Base-by-base conservation (phyloP, 2,113 vertebrate genomes). In the Paramormyrops kingsleyae region DNA sequence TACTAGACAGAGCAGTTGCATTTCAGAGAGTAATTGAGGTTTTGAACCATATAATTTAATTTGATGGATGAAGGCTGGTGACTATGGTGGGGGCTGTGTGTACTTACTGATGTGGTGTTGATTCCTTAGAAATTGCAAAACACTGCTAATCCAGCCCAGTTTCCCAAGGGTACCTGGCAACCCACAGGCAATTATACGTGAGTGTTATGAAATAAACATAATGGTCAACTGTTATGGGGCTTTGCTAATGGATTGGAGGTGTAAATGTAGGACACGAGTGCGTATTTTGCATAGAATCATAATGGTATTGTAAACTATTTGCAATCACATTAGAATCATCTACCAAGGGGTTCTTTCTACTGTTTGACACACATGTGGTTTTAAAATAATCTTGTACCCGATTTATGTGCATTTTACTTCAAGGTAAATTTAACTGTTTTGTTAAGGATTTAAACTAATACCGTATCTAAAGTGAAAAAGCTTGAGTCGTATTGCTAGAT, bases 11-110 rank as follows among this genome's bases (percentile, higher is more conserved):
- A 93, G 84, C 88, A 86, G 87, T 90, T 91, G 92, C 92, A 92
- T 95, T 94, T 91, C 93, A 94, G 93, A 90, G 92, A 92, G 94
- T 95, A 95, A 96, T 95, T 94, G 93, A 93, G 91, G 94, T 95
- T 94, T 92, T 95, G 92, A 95, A 95, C 94, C 94, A 94, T 92
- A 89, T 94, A 94, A 96, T 97, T 94, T 89, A 91, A 94, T 96
- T 96, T 95, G 94, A 94, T 94, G 93, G 92, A 90, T 91, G 88
- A 91, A 87, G 86, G 77, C 87, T 91, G 88, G 90, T 91, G 89
- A 85, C 86, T 92, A 92, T 89, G 89, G 90, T 89, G 90, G 87
- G 92, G 91, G 77, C 91, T 90, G 86, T 56, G 66, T 7, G 53
- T 89, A 62, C 49, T 31, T 80, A 89, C 91, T 88, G 53, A 85